These are phyloP conservation scores for Rhinopomastus cyanomelas DNA, from an alignment of 2,113 vertebrate genomes.

Conservation along the genomic window DNA sequence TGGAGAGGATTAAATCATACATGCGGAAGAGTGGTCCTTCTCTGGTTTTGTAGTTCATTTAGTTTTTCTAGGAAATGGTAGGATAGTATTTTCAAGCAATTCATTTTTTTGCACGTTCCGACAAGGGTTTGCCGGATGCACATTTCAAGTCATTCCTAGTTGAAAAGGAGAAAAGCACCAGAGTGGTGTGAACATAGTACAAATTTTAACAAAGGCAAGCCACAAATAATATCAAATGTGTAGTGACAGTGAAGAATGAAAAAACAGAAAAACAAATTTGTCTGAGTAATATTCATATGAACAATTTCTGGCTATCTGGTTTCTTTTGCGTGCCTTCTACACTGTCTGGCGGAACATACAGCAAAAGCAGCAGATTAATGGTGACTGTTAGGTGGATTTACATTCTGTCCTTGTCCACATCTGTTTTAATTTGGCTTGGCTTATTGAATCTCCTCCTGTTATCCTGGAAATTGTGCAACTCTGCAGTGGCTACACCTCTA, in stretches of 20 bases:
- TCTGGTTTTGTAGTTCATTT: background rate
- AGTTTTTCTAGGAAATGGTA: background rate
- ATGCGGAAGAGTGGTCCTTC: background rate
- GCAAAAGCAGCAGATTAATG: background rate
- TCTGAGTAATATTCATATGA: background rate
- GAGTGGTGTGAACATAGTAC: background rate
- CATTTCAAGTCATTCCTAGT: background rate
- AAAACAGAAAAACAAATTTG: background rate
- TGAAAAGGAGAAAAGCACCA: background rate
- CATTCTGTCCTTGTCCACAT: background rate
- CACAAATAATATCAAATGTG: background rate
- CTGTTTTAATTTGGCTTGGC: background rate
- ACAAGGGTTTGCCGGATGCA: background rate
- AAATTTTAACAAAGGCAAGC: conserved; percentile 2
- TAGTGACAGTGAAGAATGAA: background rate
- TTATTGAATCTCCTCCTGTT: background rate
- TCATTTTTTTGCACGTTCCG: background rate
- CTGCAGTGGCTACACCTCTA: background rate
- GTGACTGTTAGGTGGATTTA: background rate
- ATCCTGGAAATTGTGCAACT: background rate
- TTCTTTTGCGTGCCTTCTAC: background rate
- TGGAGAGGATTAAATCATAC: background rate
- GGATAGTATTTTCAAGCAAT: background rate
- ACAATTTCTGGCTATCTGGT: background rate
- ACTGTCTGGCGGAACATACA: background rate